Evolutionary conservation across 1,140 invertebrate species (phyloP).

Genomic region (Ctenoplectra terminalis): DNA sequence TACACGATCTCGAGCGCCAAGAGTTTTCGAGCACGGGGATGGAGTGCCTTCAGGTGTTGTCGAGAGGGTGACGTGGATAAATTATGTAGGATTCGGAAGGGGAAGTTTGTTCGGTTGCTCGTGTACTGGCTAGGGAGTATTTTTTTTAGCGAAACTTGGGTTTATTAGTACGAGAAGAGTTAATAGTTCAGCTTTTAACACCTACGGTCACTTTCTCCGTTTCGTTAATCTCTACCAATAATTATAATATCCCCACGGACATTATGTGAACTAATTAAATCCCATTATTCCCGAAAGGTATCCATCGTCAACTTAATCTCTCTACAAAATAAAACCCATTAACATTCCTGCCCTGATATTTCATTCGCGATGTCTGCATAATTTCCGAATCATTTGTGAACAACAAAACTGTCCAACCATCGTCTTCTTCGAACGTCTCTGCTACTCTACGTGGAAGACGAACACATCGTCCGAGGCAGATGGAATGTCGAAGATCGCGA

Average conservation of each 20-base stretch:
- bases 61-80: slow-evolving; percentile 14
- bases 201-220: too few relatives aligned
- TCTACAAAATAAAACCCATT: too few relatives aligned
- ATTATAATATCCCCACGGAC: too few relatives aligned
- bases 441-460: slow-evolving; percentile 59
- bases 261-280: too few relatives aligned
- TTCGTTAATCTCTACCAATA: too few relatives aligned
- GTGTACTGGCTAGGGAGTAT: neutral
- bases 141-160: too few relatives aligned
- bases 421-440: neutral
- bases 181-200: too few relatives aligned
- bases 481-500: slow-evolving; percentile 78
- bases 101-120: neutral
- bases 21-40: neutral
- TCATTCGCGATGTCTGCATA: neutral
- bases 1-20: neutral
- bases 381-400: slow-evolving; percentile 32
- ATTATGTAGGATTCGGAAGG: neutral
- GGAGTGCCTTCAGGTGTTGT: slow-evolving; percentile 16
- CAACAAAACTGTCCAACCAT: neutral
- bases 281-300: too few relatives aligned
- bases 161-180: too few relatives aligned
- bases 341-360: neutral
- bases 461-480: slow-evolving; percentile 66
- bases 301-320: too few relatives aligned